Conservation (phyloP, 1,140 invertebrate species). For the Brachionus manjavacas region DNA sequence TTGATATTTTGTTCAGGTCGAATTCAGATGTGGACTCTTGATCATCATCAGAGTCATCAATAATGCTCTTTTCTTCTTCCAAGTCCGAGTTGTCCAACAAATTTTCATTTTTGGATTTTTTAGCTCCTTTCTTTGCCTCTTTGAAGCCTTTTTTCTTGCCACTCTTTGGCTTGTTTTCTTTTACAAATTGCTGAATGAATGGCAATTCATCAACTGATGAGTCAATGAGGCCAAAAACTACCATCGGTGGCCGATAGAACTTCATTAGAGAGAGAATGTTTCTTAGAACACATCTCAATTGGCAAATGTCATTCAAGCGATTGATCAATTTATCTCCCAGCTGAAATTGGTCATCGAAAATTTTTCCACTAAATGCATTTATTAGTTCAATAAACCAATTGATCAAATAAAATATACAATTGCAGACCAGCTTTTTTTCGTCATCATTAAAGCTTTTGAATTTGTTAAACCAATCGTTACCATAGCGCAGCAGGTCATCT, state of each 20-base stretch:
- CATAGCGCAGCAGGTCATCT: background rate
- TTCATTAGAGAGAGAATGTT: background rate
- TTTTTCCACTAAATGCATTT: background rate
- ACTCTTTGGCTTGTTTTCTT: background rate
- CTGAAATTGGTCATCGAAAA: background rate
- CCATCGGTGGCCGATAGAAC: constrained; percentile 32
- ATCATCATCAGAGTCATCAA: constrained; percentile 10
- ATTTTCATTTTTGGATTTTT: constrained; percentile 16
- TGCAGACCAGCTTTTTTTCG: constrained; percentile 26
- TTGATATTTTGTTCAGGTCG: constrained; percentile 13
- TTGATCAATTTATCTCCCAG: constrained; percentile 1
- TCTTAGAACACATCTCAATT: background rate
- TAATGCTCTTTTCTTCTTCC: background rate
- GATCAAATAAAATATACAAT: constrained; percentile 24
- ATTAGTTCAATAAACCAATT: constrained; percentile 40
- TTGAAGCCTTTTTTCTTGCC: background rate
- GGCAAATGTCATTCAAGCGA: background rate
- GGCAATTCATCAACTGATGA: constrained; percentile 29
- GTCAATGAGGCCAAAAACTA: constrained; percentile 25
- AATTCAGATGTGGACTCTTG: background rate
- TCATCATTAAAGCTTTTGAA: constrained; percentile 23
- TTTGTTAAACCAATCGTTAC: background rate
- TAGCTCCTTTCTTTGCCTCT: background rate
- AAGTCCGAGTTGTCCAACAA: background rate
- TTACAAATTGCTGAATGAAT: background rate